Conservation (phyloP, 2,888 invertebrate species). For the Phasia obesa region DNA sequence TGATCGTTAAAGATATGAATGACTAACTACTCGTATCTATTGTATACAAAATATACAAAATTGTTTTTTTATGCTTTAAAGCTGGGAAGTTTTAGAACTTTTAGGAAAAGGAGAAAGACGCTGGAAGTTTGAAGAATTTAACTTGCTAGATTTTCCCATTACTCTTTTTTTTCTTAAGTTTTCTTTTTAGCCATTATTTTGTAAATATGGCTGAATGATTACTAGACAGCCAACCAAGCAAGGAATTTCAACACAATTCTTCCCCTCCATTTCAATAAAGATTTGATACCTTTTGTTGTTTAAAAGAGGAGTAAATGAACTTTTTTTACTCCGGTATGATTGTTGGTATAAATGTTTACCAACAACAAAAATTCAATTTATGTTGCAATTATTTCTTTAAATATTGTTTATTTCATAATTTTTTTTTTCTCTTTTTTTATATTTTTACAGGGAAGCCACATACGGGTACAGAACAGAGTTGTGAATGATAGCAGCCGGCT, state of each 20-base stretch:
- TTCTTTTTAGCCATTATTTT: constrained; percentile 35
- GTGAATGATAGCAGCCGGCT: neutral
- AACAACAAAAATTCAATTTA: constrained; percentile 59
- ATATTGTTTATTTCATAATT: constrained; percentile 58
- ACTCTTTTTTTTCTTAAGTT: constrained; percentile 13
- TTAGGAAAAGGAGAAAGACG: constrained; percentile 16
- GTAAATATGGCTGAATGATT: constrained; percentile 65
- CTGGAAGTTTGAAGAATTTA: constrained; percentile 30
- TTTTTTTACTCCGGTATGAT: neutral
- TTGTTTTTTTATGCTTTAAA: constrained; percentile 34
- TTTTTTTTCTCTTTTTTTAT: constrained; percentile 30
- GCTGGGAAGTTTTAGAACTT: constrained; percentile 55
- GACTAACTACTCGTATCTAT: constrained; percentile 67
- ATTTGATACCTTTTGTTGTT: constrained; percentile 43
- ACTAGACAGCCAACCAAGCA: constrained; percentile 55
- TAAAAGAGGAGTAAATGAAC: constrained; percentile 20
- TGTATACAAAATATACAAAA: constrained; percentile 41
- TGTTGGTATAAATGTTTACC: constrained; percentile 5
- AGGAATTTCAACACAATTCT: constrained; percentile 31
- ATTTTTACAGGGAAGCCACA: neutral
- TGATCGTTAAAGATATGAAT: constrained; percentile 69
- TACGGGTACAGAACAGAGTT: neutral
- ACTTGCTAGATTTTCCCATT: constrained; percentile 61
- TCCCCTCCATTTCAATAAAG: constrained; percentile 51
- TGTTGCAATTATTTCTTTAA: constrained; percentile 63